Conservation (phyloP, 2,113 vertebrate genomes). For the Peromyscus leucopus region DNA sequence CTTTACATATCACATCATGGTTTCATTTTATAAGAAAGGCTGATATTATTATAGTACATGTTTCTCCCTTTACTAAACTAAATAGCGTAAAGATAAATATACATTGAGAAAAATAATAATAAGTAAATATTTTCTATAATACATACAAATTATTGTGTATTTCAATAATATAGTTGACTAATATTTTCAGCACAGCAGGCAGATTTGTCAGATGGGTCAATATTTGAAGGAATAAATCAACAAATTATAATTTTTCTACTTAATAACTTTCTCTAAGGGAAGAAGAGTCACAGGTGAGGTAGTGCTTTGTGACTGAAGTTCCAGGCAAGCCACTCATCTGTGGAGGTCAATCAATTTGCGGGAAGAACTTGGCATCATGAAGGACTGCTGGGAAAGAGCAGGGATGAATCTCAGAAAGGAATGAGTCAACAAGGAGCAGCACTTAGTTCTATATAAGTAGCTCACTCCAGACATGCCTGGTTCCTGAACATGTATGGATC, state of each 20-base stretch:
- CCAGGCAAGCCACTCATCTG: background rate
- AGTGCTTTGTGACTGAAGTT: background rate
- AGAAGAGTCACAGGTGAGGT: background rate
- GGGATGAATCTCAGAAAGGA: background rate
- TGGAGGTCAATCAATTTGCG: background rate
- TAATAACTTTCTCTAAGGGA: background rate
- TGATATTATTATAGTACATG: background rate
- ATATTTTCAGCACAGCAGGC: background rate
- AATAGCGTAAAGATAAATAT: slow-evolving; percentile 1
- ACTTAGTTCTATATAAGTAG: background rate
- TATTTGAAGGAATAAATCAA: background rate
- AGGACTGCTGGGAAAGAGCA: background rate
- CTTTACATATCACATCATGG: background rate
- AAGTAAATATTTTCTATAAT: slow-evolving; percentile 11
- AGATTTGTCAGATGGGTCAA: background rate
- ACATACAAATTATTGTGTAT: background rate
- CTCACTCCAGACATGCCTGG: background rate
- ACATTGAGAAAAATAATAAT: background rate
- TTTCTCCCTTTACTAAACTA: slow-evolving; percentile 1
- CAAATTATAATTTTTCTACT: background rate
- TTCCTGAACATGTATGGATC: background rate
- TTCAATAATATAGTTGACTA: background rate
- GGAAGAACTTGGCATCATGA: background rate
- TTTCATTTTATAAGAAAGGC: background rate
- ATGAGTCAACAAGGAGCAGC: background rate